A percentile compares a stretch with the other conserved stretches of the same genome.
Conservation (phyloP, 1,140 invertebrate species). For the Solen grandis region DNA sequence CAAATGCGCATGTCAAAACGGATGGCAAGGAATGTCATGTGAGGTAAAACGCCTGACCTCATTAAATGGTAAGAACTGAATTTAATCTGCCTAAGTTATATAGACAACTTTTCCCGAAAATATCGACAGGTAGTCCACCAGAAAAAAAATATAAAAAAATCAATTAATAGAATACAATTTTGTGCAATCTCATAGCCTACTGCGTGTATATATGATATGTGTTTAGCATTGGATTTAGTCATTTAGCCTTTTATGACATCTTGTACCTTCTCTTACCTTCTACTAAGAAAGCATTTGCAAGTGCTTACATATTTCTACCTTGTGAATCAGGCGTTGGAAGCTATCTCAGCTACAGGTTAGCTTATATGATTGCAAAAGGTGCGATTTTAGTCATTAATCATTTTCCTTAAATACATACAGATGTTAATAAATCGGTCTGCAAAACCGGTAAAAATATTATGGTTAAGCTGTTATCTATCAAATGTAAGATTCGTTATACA, state of each 20-base stretch:
- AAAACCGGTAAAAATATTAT: neutral
- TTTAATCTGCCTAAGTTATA: too few relatives aligned
- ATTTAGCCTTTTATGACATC: neutral
- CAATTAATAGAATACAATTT: neutral
- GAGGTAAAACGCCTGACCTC: slow-evolving; percentile 16
- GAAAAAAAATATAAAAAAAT: neutral
- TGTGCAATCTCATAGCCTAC: too few relatives aligned
- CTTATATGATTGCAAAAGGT: neutral
- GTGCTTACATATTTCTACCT: too few relatives aligned
- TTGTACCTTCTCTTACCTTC: too few relatives aligned
- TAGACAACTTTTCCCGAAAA: too few relatives aligned
- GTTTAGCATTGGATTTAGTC: neutral
- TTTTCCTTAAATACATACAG: neutral
- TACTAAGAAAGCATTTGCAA: too few relatives aligned
- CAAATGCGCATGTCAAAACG: slow-evolving; percentile 31
- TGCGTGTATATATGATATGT: too few relatives aligned
- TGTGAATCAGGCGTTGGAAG: too few relatives aligned
- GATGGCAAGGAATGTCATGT: slow-evolving; percentile 43
- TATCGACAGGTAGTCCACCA: neutral
- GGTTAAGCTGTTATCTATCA: neutral
- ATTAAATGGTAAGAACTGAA: neutral
- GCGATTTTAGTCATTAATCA: neutral
- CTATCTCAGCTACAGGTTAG: neutral
- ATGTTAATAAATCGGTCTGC: neutral
- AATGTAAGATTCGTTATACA: neutral